Evolutionary conservation across 2,797 vertebrate species (phyloP).

Genomic region (Semotilus atromaculatus): DNA sequence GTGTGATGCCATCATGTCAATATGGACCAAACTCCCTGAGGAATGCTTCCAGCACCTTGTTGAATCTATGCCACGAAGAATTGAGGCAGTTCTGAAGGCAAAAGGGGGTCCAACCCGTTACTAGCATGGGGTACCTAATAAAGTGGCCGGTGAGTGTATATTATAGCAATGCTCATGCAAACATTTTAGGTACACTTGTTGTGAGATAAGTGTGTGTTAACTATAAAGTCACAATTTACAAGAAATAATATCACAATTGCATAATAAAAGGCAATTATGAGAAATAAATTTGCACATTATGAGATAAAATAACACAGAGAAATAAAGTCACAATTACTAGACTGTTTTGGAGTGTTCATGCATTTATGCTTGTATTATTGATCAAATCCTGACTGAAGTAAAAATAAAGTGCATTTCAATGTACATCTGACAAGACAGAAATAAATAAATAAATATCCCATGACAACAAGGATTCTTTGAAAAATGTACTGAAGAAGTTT

Average conservation of each 20-base stretch:
- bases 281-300: neutral
- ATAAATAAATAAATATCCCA: neutral
- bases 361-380: neutral
- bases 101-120: too few species aligned
- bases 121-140: too few species aligned
- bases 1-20: too few species aligned
- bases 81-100: too few species aligned
- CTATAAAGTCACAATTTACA: neutral
- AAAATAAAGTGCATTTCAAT: neutral
- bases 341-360: neutral
- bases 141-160: too few species aligned
- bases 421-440: neutral
- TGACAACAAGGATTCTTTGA: constrained; percentile 2
- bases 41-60: too few species aligned
- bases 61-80: too few species aligned
- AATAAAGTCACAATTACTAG: neutral
- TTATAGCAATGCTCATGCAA: neutral
- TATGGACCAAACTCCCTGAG: too few species aligned
- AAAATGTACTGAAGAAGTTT: neutral
- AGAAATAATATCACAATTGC: neutral
- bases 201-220: neutral
- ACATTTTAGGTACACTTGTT: neutral
- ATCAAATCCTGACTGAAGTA: neutral
- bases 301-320: neutral
- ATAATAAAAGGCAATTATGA: too few species aligned